Evolutionary conservation across 2,113 vertebrate genomes (phyloP).

Genomic region (Physeter macrocephalus): DNA sequence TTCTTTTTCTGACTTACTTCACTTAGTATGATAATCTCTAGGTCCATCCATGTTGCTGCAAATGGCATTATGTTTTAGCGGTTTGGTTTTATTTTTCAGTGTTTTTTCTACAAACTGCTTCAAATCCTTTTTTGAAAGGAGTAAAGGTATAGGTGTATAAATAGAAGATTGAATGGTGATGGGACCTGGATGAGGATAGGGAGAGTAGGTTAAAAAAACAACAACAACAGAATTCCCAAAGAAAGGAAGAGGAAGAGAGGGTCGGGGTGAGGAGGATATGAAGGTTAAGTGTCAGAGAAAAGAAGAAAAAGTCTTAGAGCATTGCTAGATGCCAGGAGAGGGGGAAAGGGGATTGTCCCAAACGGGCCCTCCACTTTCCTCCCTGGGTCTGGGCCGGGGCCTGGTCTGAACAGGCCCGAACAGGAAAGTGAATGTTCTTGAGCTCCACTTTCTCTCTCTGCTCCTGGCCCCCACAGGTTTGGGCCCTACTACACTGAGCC

Average conservation of each 20-base stretch:
- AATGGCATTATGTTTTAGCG: background rate
- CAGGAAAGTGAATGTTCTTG: background rate
- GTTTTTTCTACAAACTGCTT: background rate
- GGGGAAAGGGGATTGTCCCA: background rate
- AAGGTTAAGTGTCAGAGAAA: background rate
- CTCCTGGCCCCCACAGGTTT: slow-evolving; percentile 82
- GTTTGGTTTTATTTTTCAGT: background rate
- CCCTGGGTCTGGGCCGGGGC: background rate
- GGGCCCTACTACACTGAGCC: slow-evolving; percentile 97
- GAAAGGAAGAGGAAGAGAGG: background rate
- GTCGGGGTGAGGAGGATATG: too few species aligned
- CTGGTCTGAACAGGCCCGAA: background rate
- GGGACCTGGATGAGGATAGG: background rate
- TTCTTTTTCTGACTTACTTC: background rate
- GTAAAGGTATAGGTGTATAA: background rate
- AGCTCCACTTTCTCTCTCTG: background rate
- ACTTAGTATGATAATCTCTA: background rate
- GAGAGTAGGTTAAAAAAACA: background rate
- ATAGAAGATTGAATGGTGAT: background rate
- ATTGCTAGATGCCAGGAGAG: background rate
- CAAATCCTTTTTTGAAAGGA: background rate
- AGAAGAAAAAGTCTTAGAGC: background rate
- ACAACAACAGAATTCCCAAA: background rate
- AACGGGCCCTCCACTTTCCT: background rate
- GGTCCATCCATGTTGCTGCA: background rate